Evolutionary conservation across 1,140 invertebrate species (phyloP), one percentile per base, ranked within the genome.

Genomic region (Neuroterus valhalla): DNA sequence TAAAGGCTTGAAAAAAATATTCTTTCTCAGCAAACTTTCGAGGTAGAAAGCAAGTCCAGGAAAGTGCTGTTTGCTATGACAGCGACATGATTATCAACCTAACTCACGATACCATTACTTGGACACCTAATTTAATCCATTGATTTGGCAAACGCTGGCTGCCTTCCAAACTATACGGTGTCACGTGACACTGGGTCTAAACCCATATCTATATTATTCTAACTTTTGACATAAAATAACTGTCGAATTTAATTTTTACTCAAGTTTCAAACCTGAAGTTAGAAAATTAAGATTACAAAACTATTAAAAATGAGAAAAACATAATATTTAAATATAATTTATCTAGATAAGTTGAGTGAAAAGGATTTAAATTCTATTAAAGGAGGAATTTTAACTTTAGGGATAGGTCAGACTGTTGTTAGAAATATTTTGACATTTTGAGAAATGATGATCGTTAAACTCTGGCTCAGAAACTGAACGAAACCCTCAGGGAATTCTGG

Each of bases 21-120:
- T 62, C 52, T 23, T 15, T 23, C 8, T 21, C 23, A 19, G 17
- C 15, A 0, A 52, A 52, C 50, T 52, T 52, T 52, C 21, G 4
- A 21, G 2, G 19, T 52, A 21, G 8, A n/a, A 23, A 6, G 23
- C 23, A 38, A 38, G 8, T 62, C 6, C 55, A 38, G 55, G 26
- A 62, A 62, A 62, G 31, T 3, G 55, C 31, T 31, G 52, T 62
- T 62, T 38, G 26, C 55, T n/a, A 23, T 62, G 55, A 62, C 55
- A 62, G 55, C 23, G 55, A 62, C 26, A 62, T 62, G 55, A 62
- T 62, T 62, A 62, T 62, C 55, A n/a, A 26, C 8, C 52, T 3
- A 62, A n/a, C 14, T 62, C 31, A 62, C 55, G 55, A 62, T 62
- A 55, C 10, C 21, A 26, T 62, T 38, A 62, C 55, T 62, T 31